Evolutionary conservation across 2,888 invertebrate species (phyloP).

Genomic region (Piscicola geometra): DNA sequence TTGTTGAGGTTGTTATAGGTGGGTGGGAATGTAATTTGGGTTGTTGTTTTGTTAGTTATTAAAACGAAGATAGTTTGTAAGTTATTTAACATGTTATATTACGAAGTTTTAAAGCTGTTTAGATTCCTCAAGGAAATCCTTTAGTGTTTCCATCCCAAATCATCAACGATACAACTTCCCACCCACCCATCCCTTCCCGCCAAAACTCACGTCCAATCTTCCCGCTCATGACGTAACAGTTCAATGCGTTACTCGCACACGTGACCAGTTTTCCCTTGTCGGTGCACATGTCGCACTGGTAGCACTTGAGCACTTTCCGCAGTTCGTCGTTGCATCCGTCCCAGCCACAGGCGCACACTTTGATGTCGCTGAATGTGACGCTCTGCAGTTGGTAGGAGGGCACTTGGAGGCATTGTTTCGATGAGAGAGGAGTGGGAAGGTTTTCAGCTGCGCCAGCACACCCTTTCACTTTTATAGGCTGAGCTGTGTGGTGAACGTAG

Average conservation of each 20-base stretch:
- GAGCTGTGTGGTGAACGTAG: not conserved
- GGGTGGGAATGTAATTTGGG: too few species aligned
- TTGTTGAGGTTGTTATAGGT: too few species aligned
- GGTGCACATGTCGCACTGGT: not conserved
- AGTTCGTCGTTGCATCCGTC: not conserved
- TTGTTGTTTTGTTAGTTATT: too few species aligned
- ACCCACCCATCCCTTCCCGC: too few species aligned
- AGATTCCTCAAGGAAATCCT: too few species aligned
- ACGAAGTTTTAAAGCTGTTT: too few species aligned
- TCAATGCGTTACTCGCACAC: not conserved
- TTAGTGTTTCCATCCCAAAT: too few species aligned
- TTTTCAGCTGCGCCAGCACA: not conserved
- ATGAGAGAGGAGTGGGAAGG: not conserved
- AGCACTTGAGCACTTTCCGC: not conserved
- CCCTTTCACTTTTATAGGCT: not conserved
- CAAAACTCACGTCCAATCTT: not conserved
- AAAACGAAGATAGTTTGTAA: too few species aligned
- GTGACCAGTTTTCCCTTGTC: not conserved
- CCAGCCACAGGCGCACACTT: not conserved
- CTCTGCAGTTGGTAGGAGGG: not conserved
- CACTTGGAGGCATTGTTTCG: not conserved
- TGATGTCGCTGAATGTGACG: not conserved
- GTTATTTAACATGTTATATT: too few species aligned
- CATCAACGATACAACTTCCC: too few species aligned
- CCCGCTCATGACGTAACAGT: not conserved